Evolutionary conservation across 92 coral and sea anemone genomes (phyloP).

Genomic region (Epizoanthus fatuus): DNA sequence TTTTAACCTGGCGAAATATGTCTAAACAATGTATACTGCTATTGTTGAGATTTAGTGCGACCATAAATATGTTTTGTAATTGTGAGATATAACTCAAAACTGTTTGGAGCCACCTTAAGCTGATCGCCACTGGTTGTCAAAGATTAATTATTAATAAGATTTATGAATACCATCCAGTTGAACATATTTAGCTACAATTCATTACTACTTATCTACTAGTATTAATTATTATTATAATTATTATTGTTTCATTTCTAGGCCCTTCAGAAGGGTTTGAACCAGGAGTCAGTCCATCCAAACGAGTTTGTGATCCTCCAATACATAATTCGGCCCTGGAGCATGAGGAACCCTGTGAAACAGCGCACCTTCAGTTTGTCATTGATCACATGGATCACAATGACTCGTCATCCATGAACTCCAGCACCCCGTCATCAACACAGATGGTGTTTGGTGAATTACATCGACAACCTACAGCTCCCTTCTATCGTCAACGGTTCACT

Average conservation of each 20-base stretch:
- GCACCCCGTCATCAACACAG: constrained; percentile 71
- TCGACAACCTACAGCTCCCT: constrained; percentile 69
- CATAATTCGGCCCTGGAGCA: constrained; percentile 67
- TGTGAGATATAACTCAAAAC: too few species aligned
- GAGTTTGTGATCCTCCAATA: constrained; percentile 80
- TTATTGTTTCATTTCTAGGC: constrained; percentile 32
- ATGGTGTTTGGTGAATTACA: constrained; percentile 87
- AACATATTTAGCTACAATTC: neutral
- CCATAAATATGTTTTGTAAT: neutral
- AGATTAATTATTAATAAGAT: too few species aligned
- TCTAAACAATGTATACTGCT: too few species aligned
- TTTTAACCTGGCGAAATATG: too few species aligned
- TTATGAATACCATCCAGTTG: too few species aligned
- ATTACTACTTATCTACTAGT: neutral
- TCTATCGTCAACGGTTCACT: constrained; percentile 90
- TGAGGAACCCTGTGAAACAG: constrained; percentile 93
- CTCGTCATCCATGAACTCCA: constrained; percentile 61
- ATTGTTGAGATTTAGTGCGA: neutral
- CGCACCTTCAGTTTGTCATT: constrained; percentile 84
- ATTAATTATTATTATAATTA: neutral
- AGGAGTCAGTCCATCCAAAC: constrained; percentile 95
- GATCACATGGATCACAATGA: constrained; percentile 84
- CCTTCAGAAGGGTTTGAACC: constrained; percentile 93
- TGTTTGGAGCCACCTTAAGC: too few species aligned
- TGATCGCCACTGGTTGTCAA: too few species aligned